Evolutionary conservation across 2,888 invertebrate genomes (phyloP).

Genomic region (Axea sp.): DNA sequence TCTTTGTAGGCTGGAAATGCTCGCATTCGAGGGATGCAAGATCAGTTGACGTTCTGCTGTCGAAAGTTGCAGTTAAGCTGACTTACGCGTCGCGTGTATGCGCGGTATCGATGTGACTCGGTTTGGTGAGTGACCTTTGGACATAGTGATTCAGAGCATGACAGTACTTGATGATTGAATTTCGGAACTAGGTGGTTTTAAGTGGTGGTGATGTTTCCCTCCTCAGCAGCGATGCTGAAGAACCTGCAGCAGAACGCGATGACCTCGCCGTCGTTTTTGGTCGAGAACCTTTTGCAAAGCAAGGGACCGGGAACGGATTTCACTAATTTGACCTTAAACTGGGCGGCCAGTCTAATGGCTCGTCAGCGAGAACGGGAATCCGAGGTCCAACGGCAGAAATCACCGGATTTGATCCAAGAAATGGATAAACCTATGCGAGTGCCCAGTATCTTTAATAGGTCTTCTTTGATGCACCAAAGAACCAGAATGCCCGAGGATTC

Average conservation of each 20-base stretch:
- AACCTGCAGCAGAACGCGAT: conserved; percentile 79
- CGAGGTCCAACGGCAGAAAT: conserved; percentile 65
- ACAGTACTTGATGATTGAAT: conserved; percentile 27
- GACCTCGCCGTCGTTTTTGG: conserved; percentile 83
- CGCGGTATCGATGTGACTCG: conserved; percentile 30
- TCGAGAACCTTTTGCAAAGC: conserved; percentile 83
- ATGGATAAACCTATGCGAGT: conserved; percentile 43
- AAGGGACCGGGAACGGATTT: conserved; percentile 79
- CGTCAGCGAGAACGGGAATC: conserved; percentile 75
- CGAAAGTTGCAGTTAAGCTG: conserved; percentile 68
- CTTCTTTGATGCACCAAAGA: conserved; percentile 52
- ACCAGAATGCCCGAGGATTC: conserved; percentile 53
- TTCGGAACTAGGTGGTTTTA: conserved; percentile 4
- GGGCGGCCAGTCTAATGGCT: conserved; percentile 77
- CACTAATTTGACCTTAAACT: conserved; percentile 82
- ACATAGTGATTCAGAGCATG: conserved; percentile 26
- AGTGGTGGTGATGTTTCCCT: conserved; percentile 73
- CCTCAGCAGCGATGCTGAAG: conserved; percentile 78
- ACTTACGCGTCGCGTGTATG: conserved; percentile 39
- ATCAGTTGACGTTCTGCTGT: conserved; percentile 72
- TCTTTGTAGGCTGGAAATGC: conserved; percentile 73
- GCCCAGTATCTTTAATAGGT: conserved; percentile 45
- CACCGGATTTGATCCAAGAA: conserved; percentile 65
- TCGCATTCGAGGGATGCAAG: conserved; percentile 73
- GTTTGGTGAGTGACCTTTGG: conserved; percentile 16